These are phyloP conservation scores for Furcula furcula DNA, from an alignment of 2,888 invertebrate genomes.

Conservation along the genomic window DNA sequence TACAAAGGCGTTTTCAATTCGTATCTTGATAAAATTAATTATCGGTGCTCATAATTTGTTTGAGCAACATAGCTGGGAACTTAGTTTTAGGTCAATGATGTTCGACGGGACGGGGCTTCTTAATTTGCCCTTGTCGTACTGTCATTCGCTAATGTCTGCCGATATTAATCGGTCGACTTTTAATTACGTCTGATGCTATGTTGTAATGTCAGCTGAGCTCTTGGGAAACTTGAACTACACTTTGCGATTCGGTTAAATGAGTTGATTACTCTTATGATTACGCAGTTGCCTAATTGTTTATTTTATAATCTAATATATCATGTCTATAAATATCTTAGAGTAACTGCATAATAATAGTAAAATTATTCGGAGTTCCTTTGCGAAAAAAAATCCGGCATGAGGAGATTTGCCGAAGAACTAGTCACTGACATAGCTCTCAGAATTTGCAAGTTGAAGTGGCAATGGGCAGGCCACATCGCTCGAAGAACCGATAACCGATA, in stretches of 20 bases:
- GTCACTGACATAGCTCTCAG: too few relatives aligned
- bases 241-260: neutral
- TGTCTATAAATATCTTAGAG: too few relatives aligned
- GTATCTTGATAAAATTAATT: slow-evolving; percentile 52
- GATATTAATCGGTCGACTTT: slow-evolving; percentile 44
- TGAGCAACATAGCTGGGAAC: slow-evolving; percentile 34
- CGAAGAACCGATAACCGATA: too few relatives aligned
- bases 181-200: slow-evolving; percentile 39
- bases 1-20: slow-evolving; percentile 27
- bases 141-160: slow-evolving; percentile 27
- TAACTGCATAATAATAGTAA: too few relatives aligned
- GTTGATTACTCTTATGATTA: neutral
- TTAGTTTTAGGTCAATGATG: slow-evolving; percentile 59
- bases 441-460: too few relatives aligned
- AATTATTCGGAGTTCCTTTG: too few relatives aligned
- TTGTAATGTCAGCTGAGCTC: slow-evolving; percentile 22
- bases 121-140: slow-evolving; percentile 43
- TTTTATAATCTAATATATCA: too few relatives aligned
- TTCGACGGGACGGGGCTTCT: slow-evolving; percentile 48
- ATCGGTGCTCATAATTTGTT: slow-evolving; percentile 51
- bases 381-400: too few relatives aligned
- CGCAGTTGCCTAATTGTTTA: neutral
- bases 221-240: slow-evolving; percentile 5
- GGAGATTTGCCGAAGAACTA: too few relatives aligned
- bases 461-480: too few relatives aligned